These are phyloP conservation scores for Thumatha senex DNA, from an alignment of 2,888 invertebrate genomes.

Conservation along the genomic window DNA sequence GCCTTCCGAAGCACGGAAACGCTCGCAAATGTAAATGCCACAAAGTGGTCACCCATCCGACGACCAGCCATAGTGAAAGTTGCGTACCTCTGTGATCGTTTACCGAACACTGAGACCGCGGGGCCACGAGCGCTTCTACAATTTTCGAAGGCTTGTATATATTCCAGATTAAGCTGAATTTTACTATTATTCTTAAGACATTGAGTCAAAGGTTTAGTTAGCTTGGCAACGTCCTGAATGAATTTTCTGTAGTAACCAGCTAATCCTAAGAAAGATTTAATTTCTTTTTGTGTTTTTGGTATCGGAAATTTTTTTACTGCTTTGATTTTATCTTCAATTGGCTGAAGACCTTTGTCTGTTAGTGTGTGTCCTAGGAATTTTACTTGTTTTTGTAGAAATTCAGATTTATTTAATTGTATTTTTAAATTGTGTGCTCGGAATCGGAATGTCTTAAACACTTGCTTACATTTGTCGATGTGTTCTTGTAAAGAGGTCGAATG, in stretches of 20 bases:
- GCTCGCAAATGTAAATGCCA: too few species aligned
- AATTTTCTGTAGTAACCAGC: constrained; percentile 35
- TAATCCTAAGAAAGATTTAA: constrained; percentile 36
- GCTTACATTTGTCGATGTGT: constrained; percentile 29
- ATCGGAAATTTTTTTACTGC: constrained; percentile 32
- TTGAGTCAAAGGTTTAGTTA: constrained; percentile 38
- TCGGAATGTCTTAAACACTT: constrained; percentile 27
- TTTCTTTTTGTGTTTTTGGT: constrained; percentile 33
- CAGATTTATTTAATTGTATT: constrained; percentile 30
- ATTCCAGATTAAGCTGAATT: constrained; percentile 15
- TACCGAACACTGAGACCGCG: too few species aligned
- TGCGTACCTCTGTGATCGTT: too few species aligned
- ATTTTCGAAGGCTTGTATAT: constrained; percentile 31
- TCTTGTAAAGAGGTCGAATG: constrained; percentile 20
- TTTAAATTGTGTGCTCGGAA: constrained; percentile 23
- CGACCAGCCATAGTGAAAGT: too few species aligned
- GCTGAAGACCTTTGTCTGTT: constrained; percentile 31
- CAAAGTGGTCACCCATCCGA: too few species aligned
- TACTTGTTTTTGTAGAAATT: constrained; percentile 26
- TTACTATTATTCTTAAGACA: constrained; percentile 30
- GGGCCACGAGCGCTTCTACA: too few species aligned
- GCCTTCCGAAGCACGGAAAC: too few species aligned
- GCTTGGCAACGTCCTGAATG: constrained; percentile 30
- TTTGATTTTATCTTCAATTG: constrained; percentile 37
- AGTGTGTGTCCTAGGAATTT: constrained; percentile 22